Evolutionary conservation across 2,113 vertebrate species (phyloP).

Genomic region (Syngnathus floridae): DNA sequence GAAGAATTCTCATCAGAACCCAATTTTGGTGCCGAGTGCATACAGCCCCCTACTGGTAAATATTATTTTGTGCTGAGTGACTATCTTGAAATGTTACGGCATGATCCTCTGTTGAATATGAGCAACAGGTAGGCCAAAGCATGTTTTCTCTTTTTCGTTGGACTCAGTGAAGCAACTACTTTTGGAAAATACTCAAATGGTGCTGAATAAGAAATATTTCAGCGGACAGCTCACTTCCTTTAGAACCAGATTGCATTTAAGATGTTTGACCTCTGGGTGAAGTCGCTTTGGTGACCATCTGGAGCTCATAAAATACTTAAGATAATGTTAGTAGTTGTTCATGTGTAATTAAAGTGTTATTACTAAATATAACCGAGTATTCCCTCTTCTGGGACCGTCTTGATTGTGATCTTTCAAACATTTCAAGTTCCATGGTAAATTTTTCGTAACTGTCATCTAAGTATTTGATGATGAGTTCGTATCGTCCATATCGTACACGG

Average conservation of each 20-base stretch:
- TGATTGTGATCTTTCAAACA: not conserved
- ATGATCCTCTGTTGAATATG: constrained; percentile 58
- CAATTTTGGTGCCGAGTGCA: constrained; percentile 43
- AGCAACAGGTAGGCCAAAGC: constrained; percentile 56
- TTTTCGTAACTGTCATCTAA: not conserved
- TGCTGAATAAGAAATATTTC: not conserved
- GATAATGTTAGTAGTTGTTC: not conserved
- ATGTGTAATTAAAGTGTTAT: not conserved
- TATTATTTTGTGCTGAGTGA: constrained; percentile 30
- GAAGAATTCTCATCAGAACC: constrained; percentile 27
- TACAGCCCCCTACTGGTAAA: constrained; percentile 72
- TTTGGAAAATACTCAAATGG: not conserved
- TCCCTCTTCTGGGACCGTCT: not conserved
- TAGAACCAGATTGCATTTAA: not conserved
- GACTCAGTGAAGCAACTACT: not conserved
- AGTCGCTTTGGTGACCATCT: not conserved
- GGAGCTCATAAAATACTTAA: not conserved
- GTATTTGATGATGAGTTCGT: not conserved
- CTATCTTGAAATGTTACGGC: constrained; percentile 26
- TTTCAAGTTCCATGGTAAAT: not conserved
- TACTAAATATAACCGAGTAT: not conserved
- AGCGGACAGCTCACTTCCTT: not conserved
- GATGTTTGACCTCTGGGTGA: constrained; percentile 1
- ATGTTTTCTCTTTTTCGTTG: not conserved
- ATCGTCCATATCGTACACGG: not conserved